phyloP scores from a whole-genome alignment of 2,888 invertebrate species.

The Eurytoma adleriae region DNA sequence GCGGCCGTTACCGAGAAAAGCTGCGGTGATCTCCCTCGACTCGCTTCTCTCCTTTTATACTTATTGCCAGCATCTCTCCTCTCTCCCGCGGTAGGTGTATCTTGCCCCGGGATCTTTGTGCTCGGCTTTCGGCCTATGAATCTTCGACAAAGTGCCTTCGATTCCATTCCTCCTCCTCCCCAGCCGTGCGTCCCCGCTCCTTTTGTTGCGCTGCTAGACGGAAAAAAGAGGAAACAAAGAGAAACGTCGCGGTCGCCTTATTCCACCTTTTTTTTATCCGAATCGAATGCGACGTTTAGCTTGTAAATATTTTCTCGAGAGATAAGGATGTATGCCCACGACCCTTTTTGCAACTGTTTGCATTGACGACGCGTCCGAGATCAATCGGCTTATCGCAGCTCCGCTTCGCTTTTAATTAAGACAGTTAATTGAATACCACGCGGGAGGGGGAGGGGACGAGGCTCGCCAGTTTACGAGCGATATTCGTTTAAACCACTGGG shows the following conservation, averaged over 20 bases:
- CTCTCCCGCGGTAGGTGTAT: conserved; percentile 3
- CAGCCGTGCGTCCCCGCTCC: not conserved
- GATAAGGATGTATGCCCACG: too few species aligned
- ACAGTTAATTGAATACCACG: too few species aligned
- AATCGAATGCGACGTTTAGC: not conserved
- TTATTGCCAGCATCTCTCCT: not conserved
- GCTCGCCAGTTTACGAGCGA: too few species aligned
- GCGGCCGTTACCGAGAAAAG: not conserved
- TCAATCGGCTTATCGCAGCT: too few species aligned
- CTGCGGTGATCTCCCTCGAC: not conserved
- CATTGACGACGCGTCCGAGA: not conserved
- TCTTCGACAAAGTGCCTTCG: conserved; percentile 54
- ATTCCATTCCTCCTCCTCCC: not conserved
- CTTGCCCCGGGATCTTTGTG: conserved; percentile 24
- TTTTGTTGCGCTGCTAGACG: not conserved
- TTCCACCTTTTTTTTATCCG: not conserved
- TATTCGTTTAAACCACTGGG: too few species aligned
- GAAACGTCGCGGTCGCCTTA: too few species aligned
- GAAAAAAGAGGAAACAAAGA: too few species aligned
- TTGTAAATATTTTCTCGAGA: too few species aligned
- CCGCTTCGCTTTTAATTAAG: too few species aligned
- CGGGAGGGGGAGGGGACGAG: too few species aligned
- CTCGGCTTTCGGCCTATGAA: conserved; percentile 33
- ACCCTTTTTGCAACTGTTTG: not conserved
- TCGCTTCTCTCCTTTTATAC: too few species aligned